These are phyloP conservation scores for Palythoa grandis DNA, from an alignment of 92 coral and sea anemone species.

Conservation along the genomic window DNA sequence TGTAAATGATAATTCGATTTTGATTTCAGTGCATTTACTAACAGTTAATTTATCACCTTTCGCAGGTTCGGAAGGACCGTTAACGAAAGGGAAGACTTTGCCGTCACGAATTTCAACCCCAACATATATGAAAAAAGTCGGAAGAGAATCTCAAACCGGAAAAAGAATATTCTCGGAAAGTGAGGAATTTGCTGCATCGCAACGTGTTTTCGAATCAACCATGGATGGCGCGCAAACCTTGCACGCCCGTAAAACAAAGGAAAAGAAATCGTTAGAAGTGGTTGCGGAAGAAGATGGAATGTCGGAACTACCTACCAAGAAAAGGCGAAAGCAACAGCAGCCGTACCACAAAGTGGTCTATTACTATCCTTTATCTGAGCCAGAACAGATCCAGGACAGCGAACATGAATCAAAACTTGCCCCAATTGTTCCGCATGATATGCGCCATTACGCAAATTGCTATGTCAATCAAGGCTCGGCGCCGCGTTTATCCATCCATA, in stretches of 20 bases:
- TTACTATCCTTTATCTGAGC: conserved; percentile 28
- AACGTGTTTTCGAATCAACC: conserved; percentile 28
- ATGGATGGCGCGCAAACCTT: conserved; percentile 33
- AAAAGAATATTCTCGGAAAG: conserved; percentile 28
- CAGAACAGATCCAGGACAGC: conserved; percentile 31
- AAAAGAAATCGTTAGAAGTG: conserved; percentile 13
- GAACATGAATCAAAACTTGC: conserved; percentile 6
- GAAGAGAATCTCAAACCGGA: conserved; percentile 26
- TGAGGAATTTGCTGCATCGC: conserved; percentile 12
- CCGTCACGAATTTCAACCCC: conserved; percentile 25
- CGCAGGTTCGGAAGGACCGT: conserved; percentile 16
- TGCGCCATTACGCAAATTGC: conserved; percentile 68
- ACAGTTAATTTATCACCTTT: conserved; percentile 35
- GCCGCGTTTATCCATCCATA: conserved; percentile 22
- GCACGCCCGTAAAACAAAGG: conserved; percentile 4
- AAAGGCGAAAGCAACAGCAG: conserved; percentile 26
- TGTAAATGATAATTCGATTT: conserved; percentile 26
- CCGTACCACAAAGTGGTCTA: conserved; percentile 42
- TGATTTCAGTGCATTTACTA: neutral
- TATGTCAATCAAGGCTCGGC: conserved; percentile 27
- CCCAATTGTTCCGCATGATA: conserved; percentile 54
- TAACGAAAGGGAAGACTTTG: conserved; percentile 21
- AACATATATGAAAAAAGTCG: neutral
- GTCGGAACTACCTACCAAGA: conserved; percentile 23
- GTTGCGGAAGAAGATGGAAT: conserved; percentile 10